Evolutionary conservation across 2,113 vertebrate species (phyloP).

Genomic region (Mohoua ochrocephala): DNA sequence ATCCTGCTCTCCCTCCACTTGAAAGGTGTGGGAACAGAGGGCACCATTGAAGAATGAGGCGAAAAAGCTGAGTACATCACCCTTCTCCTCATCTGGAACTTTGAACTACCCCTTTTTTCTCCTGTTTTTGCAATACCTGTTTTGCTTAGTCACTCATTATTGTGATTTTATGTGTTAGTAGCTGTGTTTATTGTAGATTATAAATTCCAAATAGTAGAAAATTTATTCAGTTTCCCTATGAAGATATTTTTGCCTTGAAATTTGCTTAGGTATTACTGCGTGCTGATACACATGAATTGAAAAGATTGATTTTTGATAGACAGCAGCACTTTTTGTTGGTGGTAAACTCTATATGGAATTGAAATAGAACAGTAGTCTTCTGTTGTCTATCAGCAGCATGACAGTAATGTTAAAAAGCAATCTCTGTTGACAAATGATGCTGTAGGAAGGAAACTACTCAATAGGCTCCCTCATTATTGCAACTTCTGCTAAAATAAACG

Average conservation of each 20-base stretch:
- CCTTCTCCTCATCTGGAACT: neutral
- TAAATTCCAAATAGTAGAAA: neutral
- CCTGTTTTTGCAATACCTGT: neutral
- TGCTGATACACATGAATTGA: neutral
- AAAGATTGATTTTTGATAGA: neutral
- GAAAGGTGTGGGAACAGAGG: neutral
- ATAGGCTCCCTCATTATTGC: neutral
- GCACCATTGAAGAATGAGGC: neutral
- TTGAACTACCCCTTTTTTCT: neutral
- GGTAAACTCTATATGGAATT: neutral
- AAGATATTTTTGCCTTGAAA: neutral
- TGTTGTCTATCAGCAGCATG: neutral
- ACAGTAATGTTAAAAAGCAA: neutral
- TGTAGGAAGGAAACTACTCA: neutral
- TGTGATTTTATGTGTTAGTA: neutral
- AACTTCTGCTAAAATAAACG: neutral
- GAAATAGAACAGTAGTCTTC: neutral
- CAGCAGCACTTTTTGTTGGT: neutral
- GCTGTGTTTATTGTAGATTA: neutral
- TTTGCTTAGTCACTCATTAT: neutral
- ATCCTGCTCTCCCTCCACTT: neutral
- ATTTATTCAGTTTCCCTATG: neutral
- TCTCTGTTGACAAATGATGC: neutral
- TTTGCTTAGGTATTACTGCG: neutral
- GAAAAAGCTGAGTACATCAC: neutral